Conservation (phyloP, 2,888 invertebrate species). For the Notodonta dromedarius region DNA sequence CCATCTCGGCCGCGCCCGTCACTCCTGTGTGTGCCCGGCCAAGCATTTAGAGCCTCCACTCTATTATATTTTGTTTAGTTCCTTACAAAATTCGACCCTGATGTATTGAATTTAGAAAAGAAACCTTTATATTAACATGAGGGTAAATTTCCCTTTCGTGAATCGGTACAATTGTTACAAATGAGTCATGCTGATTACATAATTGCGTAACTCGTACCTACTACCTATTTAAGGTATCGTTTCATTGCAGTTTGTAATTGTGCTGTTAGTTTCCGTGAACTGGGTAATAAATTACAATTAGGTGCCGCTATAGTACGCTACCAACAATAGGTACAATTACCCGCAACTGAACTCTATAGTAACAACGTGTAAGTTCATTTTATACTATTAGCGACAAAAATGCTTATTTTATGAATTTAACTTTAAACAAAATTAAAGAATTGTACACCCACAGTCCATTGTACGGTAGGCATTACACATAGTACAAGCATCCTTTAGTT, state of each 20-base stretch:
- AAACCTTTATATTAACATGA: conserved; percentile 16
- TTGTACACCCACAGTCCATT: too few species aligned
- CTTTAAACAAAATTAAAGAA: too few species aligned
- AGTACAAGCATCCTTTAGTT: too few species aligned
- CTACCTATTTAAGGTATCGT: conserved; percentile 31
- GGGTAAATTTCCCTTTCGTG: conserved; percentile 30
- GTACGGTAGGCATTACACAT: too few species aligned
- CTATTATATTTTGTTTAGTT: conserved; percentile 57
- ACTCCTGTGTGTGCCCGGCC: conserved; percentile 58
- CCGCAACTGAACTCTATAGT: conserved; percentile 19
- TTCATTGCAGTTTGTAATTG: conserved; percentile 50
- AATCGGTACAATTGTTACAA: conserved; percentile 35
- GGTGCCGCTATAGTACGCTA: too few species aligned
- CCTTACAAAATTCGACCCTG: conserved; percentile 35
- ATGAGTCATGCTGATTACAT: conserved; percentile 39
- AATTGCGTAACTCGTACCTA: conserved; percentile 34
- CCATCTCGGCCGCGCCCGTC: conserved; percentile 59
- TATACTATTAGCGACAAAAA: conserved; percentile 11
- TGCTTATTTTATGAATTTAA: too few species aligned
- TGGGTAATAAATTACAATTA: conserved; percentile 56
- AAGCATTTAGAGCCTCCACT: conserved; percentile 57
- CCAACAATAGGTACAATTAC: conserved; percentile 49
- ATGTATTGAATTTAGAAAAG: conserved; percentile 38
- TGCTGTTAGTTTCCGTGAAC: conserved; percentile 48
- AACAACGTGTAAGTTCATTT: conserved; percentile 33